Percentiles rank a stretch among this genome's conserved stretches.
Conservation (phyloP, 2,797 vertebrate species). For the Potorous gilbertii region DNA sequence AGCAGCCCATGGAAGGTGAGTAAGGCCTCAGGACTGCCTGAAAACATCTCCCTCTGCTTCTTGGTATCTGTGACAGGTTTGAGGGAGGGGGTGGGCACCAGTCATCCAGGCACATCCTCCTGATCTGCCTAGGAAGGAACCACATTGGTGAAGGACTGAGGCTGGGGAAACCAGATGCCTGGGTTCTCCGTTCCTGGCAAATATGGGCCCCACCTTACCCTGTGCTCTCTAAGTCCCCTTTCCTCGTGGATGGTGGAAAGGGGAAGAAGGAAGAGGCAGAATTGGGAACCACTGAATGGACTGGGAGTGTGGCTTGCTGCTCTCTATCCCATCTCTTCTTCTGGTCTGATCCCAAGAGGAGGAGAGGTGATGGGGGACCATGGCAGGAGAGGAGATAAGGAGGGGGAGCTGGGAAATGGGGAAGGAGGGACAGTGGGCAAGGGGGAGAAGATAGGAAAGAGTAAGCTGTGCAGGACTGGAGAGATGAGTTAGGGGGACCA, state of each 20-base stretch:
- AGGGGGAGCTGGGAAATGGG: neutral
- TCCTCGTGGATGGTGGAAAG: neutral
- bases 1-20: conserved; percentile 83
- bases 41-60: neutral
- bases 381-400: neutral
- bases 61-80: neutral
- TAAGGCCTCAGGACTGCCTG: conserved; percentile 10
- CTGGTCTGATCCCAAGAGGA: neutral
- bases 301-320: neutral
- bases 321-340: neutral
- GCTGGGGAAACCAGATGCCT: neutral
- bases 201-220: neutral
- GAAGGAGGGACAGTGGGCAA: neutral
- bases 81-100: neutral
- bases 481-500: neutral
- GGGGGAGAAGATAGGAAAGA: neutral
- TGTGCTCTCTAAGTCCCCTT: neutral
- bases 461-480: neutral
- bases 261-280: neutral
- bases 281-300: neutral
- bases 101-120: neutral
- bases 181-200: neutral
- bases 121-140: neutral
- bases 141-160: neutral
- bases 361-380: neutral